Evolutionary conservation across 23 tunicate species (phyloP).

Genomic region (Clavelina lepadiformis): DNA sequence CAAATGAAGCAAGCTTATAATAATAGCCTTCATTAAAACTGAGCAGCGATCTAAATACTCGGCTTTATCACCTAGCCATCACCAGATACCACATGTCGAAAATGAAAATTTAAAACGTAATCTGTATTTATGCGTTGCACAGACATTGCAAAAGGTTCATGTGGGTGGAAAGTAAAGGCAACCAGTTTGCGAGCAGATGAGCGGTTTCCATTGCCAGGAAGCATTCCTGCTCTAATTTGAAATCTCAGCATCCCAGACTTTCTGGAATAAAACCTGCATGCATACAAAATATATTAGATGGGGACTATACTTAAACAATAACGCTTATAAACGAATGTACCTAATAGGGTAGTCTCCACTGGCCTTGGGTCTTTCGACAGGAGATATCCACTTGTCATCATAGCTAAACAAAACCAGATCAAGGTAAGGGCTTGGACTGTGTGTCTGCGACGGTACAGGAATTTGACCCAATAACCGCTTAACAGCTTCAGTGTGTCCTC

Average conservation of each 20-base stretch:
- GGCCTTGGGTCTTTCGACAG: slow-evolving; percentile 58
- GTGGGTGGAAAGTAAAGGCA: slow-evolving; percentile 85
- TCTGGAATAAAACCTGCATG: slow-evolving; percentile 66
- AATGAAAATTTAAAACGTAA: slow-evolving; percentile 81
- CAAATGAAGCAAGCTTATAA: too few species aligned
- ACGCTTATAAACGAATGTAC: too few species aligned
- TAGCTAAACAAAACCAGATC: slow-evolving; percentile 93
- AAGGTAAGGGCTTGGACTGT: slow-evolving; percentile 74
- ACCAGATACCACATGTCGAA: slow-evolving; percentile 81
- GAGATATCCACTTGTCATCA: slow-evolving; percentile 90
- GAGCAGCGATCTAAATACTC: too few species aligned
- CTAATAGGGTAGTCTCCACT: slow-evolving; percentile 81
- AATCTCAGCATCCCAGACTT: slow-evolving; percentile 75
- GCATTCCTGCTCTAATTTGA: slow-evolving; percentile 54
- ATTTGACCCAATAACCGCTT: slow-evolving; percentile 76
- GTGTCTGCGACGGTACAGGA: slow-evolving; percentile 66
- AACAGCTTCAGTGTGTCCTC: slow-evolving; percentile 79
- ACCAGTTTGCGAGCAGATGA: slow-evolving; percentile 54
- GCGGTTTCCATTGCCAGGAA: background rate
- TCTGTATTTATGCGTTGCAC: slow-evolving; percentile 59
- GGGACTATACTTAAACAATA: background rate
- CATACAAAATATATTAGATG: background rate
- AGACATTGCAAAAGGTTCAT: slow-evolving; percentile 85
- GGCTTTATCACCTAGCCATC: too few species aligned
- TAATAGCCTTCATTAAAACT: too few species aligned